These are phyloP conservation scores for Eulemur rufifrons DNA, from an alignment of 2,113 vertebrate genomes.

Conservation along the genomic window DNA sequence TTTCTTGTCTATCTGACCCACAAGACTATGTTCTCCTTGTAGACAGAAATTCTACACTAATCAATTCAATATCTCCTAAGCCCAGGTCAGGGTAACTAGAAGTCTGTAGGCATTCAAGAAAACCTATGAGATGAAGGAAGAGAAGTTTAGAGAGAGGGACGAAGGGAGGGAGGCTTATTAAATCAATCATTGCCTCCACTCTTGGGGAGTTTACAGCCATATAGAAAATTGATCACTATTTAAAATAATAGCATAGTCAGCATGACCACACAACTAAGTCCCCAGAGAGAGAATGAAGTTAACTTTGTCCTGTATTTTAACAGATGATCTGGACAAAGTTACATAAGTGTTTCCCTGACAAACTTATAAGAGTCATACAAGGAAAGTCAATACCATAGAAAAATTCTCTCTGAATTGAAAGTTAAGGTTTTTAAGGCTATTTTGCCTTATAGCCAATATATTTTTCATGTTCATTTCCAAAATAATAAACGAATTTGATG, in stretches of 20 bases:
- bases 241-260: neutral
- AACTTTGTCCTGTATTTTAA: neutral
- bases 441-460: neutral
- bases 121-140: neutral
- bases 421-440: neutral
- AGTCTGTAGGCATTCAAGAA: neutral
- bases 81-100: neutral
- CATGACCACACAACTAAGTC: neutral
- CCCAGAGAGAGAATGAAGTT: neutral
- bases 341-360: neutral
- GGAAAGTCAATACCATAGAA: neutral
- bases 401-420: constrained; percentile 8
- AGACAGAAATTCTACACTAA: neutral
- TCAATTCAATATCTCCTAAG: neutral
- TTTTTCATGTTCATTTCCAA: constrained; percentile 37
- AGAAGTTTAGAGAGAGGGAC: neutral
- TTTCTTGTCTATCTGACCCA: neutral
- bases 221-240: neutral
- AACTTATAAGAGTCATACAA: neutral
- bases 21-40: neutral
- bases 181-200: neutral
- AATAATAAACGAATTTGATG: constrained; percentile 31
- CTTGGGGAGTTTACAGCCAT: neutral
- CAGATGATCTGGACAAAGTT: neutral
- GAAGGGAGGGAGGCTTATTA: neutral